Evolutionary conservation across 2,113 vertebrate genomes (phyloP).

Genomic region (Pica pica): DNA sequence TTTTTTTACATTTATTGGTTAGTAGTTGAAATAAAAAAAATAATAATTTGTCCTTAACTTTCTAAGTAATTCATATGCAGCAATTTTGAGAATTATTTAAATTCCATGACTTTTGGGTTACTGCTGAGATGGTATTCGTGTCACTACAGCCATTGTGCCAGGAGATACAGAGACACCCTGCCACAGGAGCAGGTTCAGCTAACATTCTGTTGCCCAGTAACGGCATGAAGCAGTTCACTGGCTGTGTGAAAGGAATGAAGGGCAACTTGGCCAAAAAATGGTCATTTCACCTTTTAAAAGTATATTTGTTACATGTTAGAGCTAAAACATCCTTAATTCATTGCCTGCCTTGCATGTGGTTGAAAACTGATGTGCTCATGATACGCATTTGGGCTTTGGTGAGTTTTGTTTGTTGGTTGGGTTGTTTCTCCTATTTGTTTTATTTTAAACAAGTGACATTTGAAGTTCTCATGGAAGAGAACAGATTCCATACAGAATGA

Average conservation of each 20-base stretch:
- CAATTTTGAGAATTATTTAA: background rate
- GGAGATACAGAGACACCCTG: background rate
- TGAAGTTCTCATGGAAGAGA: background rate
- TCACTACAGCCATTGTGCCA: background rate
- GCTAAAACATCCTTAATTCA: background rate
- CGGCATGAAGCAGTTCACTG: background rate
- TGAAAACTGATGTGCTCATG: background rate
- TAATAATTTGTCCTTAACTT: constrained; percentile 34
- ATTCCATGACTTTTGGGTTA: background rate
- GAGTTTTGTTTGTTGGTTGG: background rate
- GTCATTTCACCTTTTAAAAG: background rate
- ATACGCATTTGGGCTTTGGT: background rate
- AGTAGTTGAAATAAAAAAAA: constrained; percentile 57
- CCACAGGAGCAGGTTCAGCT: background rate
- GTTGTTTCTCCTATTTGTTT: background rate
- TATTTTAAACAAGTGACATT: background rate
- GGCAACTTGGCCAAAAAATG: background rate
- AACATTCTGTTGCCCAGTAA: background rate
- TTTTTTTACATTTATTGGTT: constrained; percentile 54
- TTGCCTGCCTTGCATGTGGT: background rate
- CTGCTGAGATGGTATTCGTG: background rate
- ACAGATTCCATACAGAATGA: background rate
- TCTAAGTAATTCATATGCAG: constrained; percentile 28
- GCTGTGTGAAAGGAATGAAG: background rate
- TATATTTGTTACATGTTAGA: background rate